Percentiles rank a stretch among this genome's conserved stretches.
These are phyloP conservation scores for Excalfactoria chinensis DNA, from an alignment of 2,113 vertebrate genomes.

Conservation along the genomic window DNA sequence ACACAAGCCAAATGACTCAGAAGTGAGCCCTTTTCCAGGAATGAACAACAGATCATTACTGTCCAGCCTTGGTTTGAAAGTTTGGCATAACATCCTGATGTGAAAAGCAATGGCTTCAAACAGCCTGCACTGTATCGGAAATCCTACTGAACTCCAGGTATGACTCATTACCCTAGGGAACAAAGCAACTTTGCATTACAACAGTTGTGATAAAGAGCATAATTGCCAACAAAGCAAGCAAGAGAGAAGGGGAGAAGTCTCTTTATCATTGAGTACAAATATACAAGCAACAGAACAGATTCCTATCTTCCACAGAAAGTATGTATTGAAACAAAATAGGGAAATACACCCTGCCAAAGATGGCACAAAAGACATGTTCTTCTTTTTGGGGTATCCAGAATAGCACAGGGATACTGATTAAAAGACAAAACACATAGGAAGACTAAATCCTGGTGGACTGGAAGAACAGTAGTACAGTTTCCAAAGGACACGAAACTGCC, in stretches of 20 bases:
- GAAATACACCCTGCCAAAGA: neutral
- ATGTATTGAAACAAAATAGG: neutral
- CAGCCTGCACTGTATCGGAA: neutral
- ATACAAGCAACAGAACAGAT: neutral
- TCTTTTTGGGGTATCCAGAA: neutral
- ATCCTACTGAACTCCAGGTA: neutral
- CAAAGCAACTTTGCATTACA: neutral
- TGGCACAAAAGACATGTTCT: fast-evolving
- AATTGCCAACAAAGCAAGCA: neutral
- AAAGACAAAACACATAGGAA: neutral
- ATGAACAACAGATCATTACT: neutral
- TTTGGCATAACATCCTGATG: neutral
- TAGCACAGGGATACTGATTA: fast-evolving
- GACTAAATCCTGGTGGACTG: neutral
- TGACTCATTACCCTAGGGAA: neutral
- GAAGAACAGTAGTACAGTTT: neutral
- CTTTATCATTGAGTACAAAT: neutral
- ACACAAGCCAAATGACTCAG: neutral
- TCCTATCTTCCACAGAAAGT: neutral
- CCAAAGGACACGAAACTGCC: neutral
- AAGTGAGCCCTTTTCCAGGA: neutral
- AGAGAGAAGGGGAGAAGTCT: neutral
- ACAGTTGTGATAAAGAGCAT: neutral
- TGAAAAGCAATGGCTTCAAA: neutral
- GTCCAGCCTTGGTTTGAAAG: neutral